These are phyloP conservation scores for Lepidostoma basale DNA, from an alignment of 1,140 invertebrate genomes.

Conservation along the genomic window DNA sequence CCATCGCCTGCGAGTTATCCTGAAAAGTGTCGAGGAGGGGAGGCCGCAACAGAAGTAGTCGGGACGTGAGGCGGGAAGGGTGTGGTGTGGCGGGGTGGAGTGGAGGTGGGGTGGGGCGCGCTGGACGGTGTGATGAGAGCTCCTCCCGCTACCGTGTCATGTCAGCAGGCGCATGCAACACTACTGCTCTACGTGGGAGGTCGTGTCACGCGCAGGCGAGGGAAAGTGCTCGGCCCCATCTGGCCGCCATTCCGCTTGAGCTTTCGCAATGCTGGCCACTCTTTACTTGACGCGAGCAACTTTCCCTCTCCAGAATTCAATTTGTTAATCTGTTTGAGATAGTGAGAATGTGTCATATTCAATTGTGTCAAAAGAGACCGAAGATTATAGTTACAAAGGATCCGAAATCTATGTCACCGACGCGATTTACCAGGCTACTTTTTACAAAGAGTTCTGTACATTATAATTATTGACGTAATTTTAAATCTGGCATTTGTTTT, in stretches of 20 bases:
- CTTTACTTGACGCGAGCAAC: neutral
- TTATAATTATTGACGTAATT: too few relatives aligned
- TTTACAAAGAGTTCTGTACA: too few relatives aligned
- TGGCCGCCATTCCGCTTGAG: neutral
- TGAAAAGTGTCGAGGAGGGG: slow-evolving; percentile 23
- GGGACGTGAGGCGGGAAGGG: neutral
- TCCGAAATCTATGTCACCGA: neutral
- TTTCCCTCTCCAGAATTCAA: neutral
- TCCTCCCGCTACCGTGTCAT: slow-evolving; percentile 27
- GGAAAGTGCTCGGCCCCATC: slow-evolving; percentile 29
- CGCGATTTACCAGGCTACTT: neutral
- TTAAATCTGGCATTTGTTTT: too few relatives aligned
- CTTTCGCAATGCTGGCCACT: neutral
- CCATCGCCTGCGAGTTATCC: slow-evolving; percentile 42
- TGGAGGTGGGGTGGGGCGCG: neutral
- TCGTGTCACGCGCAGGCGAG: slow-evolving; percentile 24
- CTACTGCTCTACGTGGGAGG: slow-evolving; percentile 35
- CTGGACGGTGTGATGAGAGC: slow-evolving; percentile 20
- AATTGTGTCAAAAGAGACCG: slow-evolving; percentile 1
- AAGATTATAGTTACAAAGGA: neutral
- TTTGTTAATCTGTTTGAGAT: neutral
- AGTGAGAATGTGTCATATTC: slow-evolving; percentile 4
- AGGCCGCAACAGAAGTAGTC: slow-evolving; percentile 18
- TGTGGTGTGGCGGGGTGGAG: neutral
- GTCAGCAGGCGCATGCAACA: slow-evolving; percentile 38